Base-by-base conservation (phyloP, 2,888 invertebrate genomes). In the Zeuzera pyrina region DNA sequence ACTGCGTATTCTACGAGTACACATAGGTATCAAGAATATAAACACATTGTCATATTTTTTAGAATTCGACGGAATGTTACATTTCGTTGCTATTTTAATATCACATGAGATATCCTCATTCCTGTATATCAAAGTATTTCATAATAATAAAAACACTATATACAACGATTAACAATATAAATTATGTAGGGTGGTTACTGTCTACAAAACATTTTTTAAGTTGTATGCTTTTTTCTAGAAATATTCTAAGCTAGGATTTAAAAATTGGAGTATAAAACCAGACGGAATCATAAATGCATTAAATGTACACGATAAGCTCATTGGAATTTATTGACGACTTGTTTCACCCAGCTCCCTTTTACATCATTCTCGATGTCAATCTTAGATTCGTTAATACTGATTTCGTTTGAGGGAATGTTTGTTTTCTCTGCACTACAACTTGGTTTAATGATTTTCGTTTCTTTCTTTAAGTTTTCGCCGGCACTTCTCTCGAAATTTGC, bases 271-370 rank as follows among this genome's bases (percentile, higher is more conserved):
- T 70, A 66, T 30, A 67, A 68, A 68, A 63, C 42, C 53, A 69
- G 67, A 72, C 69, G 62, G 66, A 67, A 30, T 40, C n/a, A 47
- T 70, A 76, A 77, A 74, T 78, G 71, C 70, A 67, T 49, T 51
- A 22, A 28, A 58, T 62, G 59, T 62, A 65, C 59, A 52, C 30
- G 16, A 38, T 29, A 57, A 63, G 49, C 51, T 77, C 57, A 88
- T 84, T 91, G 90, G 56, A 91, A 87, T 77, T 89, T 87, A 45
- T 88, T 89, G 8, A 91, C 89, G 51, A 91, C 89, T 50, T 91
- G 88, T 52, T 89, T 89, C 0, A 91, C 91, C 91, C 91, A 91
- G 48, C 84, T 84, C 15, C 88, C 88, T 69, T 86, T 86, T 3
- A 70, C 58, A 35, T 78, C 77, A 4, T 56, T 53, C 28, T 65